Evolutionary conservation across 2,113 vertebrate genomes (phyloP).

Genomic region (Todiramphus saurophagus): DNA sequence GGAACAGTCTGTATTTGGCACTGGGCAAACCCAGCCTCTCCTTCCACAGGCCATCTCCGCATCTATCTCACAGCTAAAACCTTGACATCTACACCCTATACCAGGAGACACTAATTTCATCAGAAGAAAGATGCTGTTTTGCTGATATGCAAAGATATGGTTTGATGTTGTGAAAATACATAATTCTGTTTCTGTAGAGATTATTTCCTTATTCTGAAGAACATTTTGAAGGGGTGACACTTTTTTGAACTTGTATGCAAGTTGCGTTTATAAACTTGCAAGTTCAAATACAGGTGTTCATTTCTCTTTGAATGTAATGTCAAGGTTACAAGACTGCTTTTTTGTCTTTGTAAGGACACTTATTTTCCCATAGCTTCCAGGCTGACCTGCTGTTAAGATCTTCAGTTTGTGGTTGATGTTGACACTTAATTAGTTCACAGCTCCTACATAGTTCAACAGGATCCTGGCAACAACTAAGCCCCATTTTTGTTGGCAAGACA

Average conservation of each 20-base stretch:
- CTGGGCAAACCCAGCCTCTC: rapidly evolving
- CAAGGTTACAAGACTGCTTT: neutral
- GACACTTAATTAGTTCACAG: neutral
- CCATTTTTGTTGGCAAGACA: neutral
- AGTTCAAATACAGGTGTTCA: neutral
- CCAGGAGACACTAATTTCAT: too few relatives aligned
- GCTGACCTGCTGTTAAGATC: neutral
- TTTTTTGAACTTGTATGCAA: neutral
- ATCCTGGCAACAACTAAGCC: neutral
- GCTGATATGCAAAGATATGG: neutral
- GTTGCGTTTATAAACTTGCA: neutral
- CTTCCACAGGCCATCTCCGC: rapidly evolving
- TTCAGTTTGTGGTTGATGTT: neutral
- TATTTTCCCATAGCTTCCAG: neutral
- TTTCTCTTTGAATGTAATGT: neutral
- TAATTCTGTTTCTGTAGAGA: neutral
- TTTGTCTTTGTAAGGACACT: neutral
- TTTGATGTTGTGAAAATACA: neutral
- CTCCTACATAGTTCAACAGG: neutral
- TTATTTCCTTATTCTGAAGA: neutral
- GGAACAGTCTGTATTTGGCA: rapidly evolving
- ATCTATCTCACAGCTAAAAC: neutral
- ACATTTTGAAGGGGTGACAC: neutral
- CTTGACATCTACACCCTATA: too few relatives aligned
- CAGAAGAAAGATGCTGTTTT: neutral